phyloP scores from a whole-genome alignment of 1,140 invertebrate species.

The Asbolus verrucosus region DNA sequence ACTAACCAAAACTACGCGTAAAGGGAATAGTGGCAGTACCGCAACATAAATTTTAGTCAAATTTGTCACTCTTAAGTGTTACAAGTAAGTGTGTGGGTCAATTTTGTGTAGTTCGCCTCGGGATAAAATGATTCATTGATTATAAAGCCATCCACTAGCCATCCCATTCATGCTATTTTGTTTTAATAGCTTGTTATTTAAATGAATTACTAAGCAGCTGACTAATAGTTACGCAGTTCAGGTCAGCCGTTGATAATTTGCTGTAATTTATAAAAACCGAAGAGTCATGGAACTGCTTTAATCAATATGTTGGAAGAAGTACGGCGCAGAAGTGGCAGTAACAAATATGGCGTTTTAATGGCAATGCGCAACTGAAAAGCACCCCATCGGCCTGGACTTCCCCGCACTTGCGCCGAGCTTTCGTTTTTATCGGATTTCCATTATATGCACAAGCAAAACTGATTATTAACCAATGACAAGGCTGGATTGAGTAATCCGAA shows the following conservation, averaged over 20 bases:
- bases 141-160: slow-evolving; percentile 11
- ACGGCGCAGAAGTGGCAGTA: slow-evolving; percentile 15
- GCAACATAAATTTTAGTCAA: slow-evolving; percentile 14
- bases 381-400: neutral
- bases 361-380: neutral
- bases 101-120: neutral
- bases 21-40: neutral
- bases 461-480: slow-evolving; percentile 1
- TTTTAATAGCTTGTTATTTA: slow-evolving; percentile 18
- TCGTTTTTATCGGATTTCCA: slow-evolving; percentile 32
- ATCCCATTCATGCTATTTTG: slow-evolving; percentile 17
- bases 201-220: slow-evolving; percentile 18
- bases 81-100: neutral
- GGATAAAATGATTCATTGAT: slow-evolving; percentile 17
- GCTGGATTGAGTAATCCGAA: slow-evolving; percentile 8
- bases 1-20: too few species aligned
- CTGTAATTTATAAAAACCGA: slow-evolving; percentile 17
- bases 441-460: neutral
- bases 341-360: neutral
- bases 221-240: slow-evolving; percentile 14
- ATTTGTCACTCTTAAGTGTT: slow-evolving; percentile 5
- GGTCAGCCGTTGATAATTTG: slow-evolving; percentile 24
- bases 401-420: slow-evolving; percentile 17
- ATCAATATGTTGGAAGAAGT: neutral
- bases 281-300: neutral